Conservation (phyloP, 2,888 invertebrate genomes). For the Amphipyra berbera region DNA sequence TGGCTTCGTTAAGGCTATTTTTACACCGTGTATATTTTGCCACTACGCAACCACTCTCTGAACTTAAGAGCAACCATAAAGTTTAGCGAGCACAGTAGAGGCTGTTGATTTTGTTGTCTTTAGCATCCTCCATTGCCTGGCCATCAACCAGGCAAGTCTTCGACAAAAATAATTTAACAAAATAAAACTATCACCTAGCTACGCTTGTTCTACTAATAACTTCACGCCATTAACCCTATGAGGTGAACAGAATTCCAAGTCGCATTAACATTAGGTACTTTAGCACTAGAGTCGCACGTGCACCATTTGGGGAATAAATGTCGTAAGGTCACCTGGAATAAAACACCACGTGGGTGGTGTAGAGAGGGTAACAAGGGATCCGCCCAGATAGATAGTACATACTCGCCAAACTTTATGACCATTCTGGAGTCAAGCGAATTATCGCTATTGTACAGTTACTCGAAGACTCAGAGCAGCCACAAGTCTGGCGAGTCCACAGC, state of each 20-base stretch:
- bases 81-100: background rate
- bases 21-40: too few species aligned
- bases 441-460: too few species aligned
- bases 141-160: constrained; percentile 14
- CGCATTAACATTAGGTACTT: constrained; percentile 21
- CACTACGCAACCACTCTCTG: too few species aligned
- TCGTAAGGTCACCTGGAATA: background rate
- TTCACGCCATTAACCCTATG: constrained; percentile 25
- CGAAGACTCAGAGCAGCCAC: too few species aligned
- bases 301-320: background rate
- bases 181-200: constrained; percentile 38
- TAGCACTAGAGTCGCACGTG: constrained; percentile 8
- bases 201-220: constrained; percentile 37
- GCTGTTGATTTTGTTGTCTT: constrained; percentile 29
- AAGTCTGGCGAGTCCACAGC: too few species aligned
- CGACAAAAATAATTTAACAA: constrained; percentile 38
- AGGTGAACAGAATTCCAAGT: constrained; percentile 80
- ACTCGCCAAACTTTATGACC: too few species aligned
- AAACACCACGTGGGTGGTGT: background rate
- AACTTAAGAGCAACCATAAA: too few species aligned
- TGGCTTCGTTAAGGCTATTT: too few species aligned
- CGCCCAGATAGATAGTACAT: too few species aligned
- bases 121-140: background rate
- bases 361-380: too few species aligned
- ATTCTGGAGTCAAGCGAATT: too few species aligned